phyloP scores from a whole-genome alignment of 2,888 invertebrate species.

The Ophonus ardosiacus region DNA sequence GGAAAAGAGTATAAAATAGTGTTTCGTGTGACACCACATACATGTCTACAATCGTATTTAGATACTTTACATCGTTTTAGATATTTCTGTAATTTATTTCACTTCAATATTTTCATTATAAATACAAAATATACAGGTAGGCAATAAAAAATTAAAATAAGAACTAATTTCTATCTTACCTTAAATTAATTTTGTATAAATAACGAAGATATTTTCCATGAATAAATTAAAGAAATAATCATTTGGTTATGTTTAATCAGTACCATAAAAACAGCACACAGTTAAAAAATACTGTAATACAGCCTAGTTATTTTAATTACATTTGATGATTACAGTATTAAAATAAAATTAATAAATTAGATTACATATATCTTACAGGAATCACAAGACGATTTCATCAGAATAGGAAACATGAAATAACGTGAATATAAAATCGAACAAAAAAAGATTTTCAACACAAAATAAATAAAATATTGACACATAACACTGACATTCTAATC shows the following conservation, averaged over 20 bases:
- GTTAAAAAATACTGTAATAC: slow-evolving; percentile 63
- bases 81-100: slow-evolving; percentile 5
- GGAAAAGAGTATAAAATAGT: slow-evolving; percentile 61
- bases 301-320: slow-evolving; percentile 62
- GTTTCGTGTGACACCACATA: slow-evolving; percentile 56
- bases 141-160: background rate
- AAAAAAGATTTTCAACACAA: slow-evolving; percentile 52
- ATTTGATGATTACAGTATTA: slow-evolving; percentile 54
- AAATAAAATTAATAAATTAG: slow-evolving; percentile 63
- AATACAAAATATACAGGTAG: background rate
- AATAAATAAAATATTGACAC: slow-evolving; percentile 62
- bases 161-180: background rate
- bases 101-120: slow-evolving; percentile 22
- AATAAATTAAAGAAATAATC: slow-evolving; percentile 1
- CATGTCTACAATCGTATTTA: slow-evolving; percentile 46
- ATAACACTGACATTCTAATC: slow-evolving; percentile 50
- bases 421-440: slow-evolving; percentile 42
- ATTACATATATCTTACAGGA: slow-evolving; percentile 62
- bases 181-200: slow-evolving; percentile 1
- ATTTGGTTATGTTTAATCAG: slow-evolving; percentile 50
- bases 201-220: background rate
- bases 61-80: slow-evolving; percentile 50
- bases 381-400: slow-evolving; percentile 59
- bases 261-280: slow-evolving; percentile 60
- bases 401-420: slow-evolving; percentile 55